phyloP scores from a whole-genome alignment of 1,140 invertebrate genomes.

The Dendrolimus kikuchii region DNA sequence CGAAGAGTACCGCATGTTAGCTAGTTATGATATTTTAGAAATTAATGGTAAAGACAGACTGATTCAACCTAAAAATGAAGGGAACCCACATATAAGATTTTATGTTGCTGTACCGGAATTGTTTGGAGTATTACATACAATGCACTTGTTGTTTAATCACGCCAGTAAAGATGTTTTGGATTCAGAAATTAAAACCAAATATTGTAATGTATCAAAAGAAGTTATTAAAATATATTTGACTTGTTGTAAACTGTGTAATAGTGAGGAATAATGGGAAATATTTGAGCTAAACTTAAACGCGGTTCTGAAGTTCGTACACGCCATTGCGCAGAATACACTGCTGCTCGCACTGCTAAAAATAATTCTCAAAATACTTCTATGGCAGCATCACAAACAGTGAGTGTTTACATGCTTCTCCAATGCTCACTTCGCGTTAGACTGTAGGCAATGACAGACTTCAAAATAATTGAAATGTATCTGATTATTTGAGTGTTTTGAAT shows the following conservation, averaged over 20 bases:
- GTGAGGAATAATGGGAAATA: constrained; percentile 7
- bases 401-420: too few species aligned
- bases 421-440: too few species aligned
- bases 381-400: too few species aligned
- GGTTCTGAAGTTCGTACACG: too few species aligned
- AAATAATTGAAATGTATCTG: too few species aligned
- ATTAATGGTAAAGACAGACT: constrained; percentile 34
- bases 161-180: constrained; percentile 38
- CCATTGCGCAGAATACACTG: too few species aligned
- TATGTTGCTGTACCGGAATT: constrained; percentile 43
- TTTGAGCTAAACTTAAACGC: too few species aligned
- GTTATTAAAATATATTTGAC: constrained; percentile 45
- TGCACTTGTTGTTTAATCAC: constrained; percentile 48
- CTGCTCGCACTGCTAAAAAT: too few species aligned
- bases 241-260: constrained; percentile 36
- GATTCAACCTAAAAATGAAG: constrained; percentile 32
- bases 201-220: constrained; percentile 56
- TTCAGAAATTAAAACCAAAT: constrained; percentile 40
- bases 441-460: too few species aligned
- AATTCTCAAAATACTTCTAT: too few species aligned
- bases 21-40: constrained; percentile 43
- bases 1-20: constrained; percentile 44
- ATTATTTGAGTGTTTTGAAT: too few species aligned
- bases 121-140: constrained; percentile 46
- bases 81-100: constrained; percentile 29